Percentiles rank a stretch among this genome's conserved stretches.
Evolutionary conservation across 2,888 invertebrate species (phyloP).

Genomic region (Magallana nippona): DNA sequence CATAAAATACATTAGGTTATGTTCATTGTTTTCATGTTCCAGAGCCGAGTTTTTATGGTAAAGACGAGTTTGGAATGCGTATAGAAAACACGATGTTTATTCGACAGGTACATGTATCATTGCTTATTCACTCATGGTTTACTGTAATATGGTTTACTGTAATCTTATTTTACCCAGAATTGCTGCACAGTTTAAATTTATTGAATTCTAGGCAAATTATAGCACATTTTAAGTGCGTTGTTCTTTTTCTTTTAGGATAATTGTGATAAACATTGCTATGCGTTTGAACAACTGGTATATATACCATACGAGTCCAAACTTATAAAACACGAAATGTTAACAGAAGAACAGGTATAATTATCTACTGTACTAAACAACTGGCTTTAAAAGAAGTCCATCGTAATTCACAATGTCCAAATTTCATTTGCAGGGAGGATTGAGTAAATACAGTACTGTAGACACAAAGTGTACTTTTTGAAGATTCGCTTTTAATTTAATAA

Average conservation of each 20-base stretch:
- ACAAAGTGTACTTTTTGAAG: too few species aligned
- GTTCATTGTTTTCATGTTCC: too few species aligned
- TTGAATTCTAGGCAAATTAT: too few species aligned
- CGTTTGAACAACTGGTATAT: slow-evolving; percentile 10
- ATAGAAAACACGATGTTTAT: slow-evolving; percentile 9
- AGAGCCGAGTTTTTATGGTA: slow-evolving; percentile 12
- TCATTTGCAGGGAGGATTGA: too few species aligned
- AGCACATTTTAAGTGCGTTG: too few species aligned
- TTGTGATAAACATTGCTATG: background rate
- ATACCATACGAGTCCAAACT: slow-evolving; percentile 7
- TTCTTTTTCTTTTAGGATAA: background rate
- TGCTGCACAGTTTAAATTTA: too few species aligned
- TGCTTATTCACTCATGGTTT: background rate
- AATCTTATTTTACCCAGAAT: too few species aligned
- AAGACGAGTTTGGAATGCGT: slow-evolving; percentile 21
- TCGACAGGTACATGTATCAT: background rate
- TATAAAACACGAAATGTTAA: slow-evolving; percentile 15
- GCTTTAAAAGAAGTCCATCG: too few species aligned
- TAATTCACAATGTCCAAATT: too few species aligned
- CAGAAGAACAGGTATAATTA: background rate
- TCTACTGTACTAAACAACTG: background rate
- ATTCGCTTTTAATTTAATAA: too few species aligned
- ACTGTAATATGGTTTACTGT: background rate
- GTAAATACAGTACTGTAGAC: too few species aligned
- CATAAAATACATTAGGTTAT: too few species aligned